A percentile compares a stretch with the other conserved stretches of the same genome.
Conservation (phyloP, 2,888 invertebrate genomes). For the Ditula angustiorana region DNA sequence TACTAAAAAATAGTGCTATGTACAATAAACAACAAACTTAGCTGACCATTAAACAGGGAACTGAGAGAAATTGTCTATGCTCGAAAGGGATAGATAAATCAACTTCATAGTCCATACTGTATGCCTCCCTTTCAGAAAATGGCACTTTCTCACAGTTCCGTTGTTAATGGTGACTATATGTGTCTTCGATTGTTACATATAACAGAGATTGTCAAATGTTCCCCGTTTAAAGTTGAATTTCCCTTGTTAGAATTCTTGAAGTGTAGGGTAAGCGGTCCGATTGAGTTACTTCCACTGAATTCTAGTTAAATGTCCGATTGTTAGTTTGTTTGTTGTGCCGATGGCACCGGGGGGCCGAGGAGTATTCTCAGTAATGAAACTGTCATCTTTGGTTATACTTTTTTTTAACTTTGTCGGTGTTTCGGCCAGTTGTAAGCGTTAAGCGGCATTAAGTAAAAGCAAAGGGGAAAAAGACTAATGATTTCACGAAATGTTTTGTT, state of each 20-base stretch:
- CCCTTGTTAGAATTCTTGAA: constrained; percentile 49
- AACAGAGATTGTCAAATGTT: too few species aligned
- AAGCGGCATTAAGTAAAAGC: not conserved
- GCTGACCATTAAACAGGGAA: too few species aligned
- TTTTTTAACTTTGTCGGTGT: constrained; percentile 21
- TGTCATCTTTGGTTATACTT: constrained; percentile 48
- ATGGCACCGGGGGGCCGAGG: constrained; percentile 65
- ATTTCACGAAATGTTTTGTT: not conserved
- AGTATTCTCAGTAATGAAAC: constrained; percentile 65
- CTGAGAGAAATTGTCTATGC: too few species aligned
- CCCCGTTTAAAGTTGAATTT: constrained; percentile 2
- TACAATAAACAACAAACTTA: too few species aligned
- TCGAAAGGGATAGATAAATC: too few species aligned
- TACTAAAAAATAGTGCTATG: too few species aligned
- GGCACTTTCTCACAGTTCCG: too few species aligned
- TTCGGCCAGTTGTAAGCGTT: not conserved
- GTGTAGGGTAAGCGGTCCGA: constrained; percentile 67
- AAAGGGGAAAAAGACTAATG: not conserved
- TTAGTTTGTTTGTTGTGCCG: constrained; percentile 59
- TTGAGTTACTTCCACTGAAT: constrained; percentile 71
- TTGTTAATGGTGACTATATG: too few species aligned
- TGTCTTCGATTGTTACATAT: too few species aligned
- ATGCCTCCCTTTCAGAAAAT: too few species aligned
- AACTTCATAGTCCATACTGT: too few species aligned
- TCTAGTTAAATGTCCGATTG: constrained; percentile 61